Conservation (phyloP, 2,113 vertebrate species). For the Pelusios castaneus region DNA sequence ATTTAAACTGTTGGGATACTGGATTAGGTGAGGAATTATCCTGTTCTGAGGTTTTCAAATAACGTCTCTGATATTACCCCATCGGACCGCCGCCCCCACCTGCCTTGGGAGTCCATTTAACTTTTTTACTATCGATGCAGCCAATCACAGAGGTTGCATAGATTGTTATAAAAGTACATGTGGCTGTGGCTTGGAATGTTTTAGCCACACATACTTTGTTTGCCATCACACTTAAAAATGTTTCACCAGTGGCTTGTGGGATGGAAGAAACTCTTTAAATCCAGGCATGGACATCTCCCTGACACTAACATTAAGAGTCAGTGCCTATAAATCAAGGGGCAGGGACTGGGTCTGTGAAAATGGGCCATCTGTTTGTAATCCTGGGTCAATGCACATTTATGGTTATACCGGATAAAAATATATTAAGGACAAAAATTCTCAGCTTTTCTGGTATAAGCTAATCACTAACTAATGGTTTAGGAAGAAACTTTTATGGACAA, state of each 20-base stretch:
- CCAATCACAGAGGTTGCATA: neutral
- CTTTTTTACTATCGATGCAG: neutral
- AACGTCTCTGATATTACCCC: slow-evolving; percentile 64
- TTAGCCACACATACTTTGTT: neutral
- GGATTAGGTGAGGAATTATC: slow-evolving; percentile 78
- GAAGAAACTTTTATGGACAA: neutral
- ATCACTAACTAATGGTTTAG: neutral
- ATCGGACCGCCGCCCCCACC: slow-evolving; percentile 49
- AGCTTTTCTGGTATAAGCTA: neutral
- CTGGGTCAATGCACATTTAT: neutral
- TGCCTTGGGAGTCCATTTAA: slow-evolving; percentile 60
- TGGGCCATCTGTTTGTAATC: neutral
- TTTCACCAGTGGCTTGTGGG: neutral
- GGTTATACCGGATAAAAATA: neutral
- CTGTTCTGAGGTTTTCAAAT: slow-evolving; percentile 75
- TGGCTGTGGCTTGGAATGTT: neutral
- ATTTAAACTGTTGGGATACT: slow-evolving; percentile 76
- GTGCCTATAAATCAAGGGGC: neutral
- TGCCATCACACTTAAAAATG: neutral
- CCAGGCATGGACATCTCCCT: neutral
- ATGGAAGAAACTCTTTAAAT: neutral
- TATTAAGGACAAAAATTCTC: neutral
- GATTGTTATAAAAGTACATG: neutral
- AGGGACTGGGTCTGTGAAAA: neutral
- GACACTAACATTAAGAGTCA: neutral